Evolutionary conservation across 2,797 vertebrate species (phyloP).

Genomic region (Micropoecilia bifurca): DNA sequence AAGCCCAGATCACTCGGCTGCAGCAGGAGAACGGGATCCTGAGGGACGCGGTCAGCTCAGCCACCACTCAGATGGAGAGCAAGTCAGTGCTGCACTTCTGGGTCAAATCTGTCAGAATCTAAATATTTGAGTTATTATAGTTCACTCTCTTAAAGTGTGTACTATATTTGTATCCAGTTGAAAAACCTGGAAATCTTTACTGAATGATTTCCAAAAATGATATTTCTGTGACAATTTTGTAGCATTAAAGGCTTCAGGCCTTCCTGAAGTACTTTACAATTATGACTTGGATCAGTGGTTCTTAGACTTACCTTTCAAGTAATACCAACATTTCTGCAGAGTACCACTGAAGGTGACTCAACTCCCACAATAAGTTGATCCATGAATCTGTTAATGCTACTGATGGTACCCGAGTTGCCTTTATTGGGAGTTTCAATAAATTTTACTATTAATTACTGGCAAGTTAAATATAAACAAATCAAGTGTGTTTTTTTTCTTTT

Average conservation of each 20-base stretch:
- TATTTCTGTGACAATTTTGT: not conserved
- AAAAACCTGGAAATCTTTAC: no score
- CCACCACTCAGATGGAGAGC: conserved; percentile 96
- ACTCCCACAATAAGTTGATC: not conserved
- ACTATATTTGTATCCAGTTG: no score
- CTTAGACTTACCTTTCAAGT: not conserved
- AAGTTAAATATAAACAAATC: no score
- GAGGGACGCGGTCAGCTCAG: conserved; percentile 96
- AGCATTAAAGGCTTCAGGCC: not conserved
- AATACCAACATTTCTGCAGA: not conserved
- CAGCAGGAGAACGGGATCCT: conserved; percentile 97
- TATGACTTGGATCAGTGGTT: not conserved
- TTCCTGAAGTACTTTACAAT: not conserved
- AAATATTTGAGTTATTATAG: not conserved
- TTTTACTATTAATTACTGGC: no score
- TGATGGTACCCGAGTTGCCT: not conserved
- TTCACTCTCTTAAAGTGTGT: not conserved
- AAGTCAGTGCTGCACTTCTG: conserved; percentile 85
- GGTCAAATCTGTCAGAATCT: conserved; percentile 16
- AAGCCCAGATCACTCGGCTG: conserved; percentile 92
- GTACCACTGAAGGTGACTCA: not conserved
- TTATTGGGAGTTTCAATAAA: not conserved
- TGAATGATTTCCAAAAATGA: not conserved
- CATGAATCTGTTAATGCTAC: not conserved
- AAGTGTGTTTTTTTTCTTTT: no score